phyloP scores from a whole-genome alignment of 2,888 invertebrate genomes.

The Lasioglossum malachurum region DNA sequence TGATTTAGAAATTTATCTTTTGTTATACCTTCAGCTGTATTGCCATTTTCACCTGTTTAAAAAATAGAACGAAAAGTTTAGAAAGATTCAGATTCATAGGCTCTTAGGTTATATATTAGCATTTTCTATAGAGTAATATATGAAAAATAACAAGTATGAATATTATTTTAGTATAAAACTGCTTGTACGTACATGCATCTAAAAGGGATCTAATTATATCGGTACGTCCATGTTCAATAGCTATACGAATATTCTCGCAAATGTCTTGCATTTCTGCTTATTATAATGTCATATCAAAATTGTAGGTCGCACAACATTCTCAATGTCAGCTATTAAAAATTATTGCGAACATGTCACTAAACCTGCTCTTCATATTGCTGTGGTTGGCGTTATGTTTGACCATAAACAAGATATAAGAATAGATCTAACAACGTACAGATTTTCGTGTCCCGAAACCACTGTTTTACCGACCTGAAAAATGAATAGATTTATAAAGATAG shows the following conservation, averaged over 20 bases:
- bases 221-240: conserved; percentile 86
- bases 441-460: not conserved
- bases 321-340: conserved; percentile 55
- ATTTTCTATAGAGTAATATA: not conserved
- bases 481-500: too few species aligned
- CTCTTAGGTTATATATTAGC: not conserved
- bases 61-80: not conserved
- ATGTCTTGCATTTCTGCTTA: conserved; percentile 84
- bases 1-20: conserved; percentile 85
- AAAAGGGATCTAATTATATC: conserved; percentile 87
- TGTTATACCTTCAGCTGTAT: conserved; percentile 81
- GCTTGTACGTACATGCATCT: conserved; percentile 85
- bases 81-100: not conserved
- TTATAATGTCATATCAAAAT: conserved; percentile 49
- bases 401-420: not conserved
- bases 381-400: not conserved
- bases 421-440: not conserved
- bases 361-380: conserved; percentile 4
- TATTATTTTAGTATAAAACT: conserved; percentile 29
- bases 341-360: conserved; percentile 46
- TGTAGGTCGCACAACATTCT: conserved; percentile 51
- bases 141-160: conserved; percentile 17
- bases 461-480: too few species aligned
- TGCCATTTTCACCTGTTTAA: conserved; percentile 82
- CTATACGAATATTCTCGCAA: conserved; percentile 85